A percentile compares a stretch with the other conserved stretches of the same genome.
Conservation (phyloP, 2,113 vertebrate genomes). For the Phasianus colchicus region DNA sequence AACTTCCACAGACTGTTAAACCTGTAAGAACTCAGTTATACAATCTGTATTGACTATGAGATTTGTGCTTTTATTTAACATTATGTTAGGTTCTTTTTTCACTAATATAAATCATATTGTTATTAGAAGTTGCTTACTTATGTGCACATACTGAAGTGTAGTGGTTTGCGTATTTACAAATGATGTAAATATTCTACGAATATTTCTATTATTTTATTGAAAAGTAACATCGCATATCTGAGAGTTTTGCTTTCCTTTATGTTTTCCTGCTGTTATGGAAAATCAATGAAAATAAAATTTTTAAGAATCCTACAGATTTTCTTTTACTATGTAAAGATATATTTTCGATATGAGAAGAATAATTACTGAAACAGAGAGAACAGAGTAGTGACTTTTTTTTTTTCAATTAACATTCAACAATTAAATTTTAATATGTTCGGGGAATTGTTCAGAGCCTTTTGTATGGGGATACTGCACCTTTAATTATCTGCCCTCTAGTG, state of each 20-base stretch:
- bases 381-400: slow-evolving; percentile 76
- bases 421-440: slow-evolving; percentile 87
- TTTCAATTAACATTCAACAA: slow-evolving; percentile 87
- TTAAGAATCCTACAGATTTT: background rate
- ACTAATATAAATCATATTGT: no score
- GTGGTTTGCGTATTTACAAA: background rate
- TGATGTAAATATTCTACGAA: background rate
- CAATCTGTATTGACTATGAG: accelerated
- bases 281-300: background rate
- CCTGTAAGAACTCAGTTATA: background rate
- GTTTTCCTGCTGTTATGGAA: background rate
- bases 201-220: background rate
- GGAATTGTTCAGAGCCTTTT: slow-evolving; percentile 86
- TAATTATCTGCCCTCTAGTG: slow-evolving; percentile 87
- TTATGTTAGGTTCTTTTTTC: background rate
- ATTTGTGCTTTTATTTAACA: background rate
- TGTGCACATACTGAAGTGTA: background rate
- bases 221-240: background rate
- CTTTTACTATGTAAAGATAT: slow-evolving; percentile 39
- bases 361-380: slow-evolving; percentile 79
- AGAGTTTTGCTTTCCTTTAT: background rate
- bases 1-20: background rate
- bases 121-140: background rate
- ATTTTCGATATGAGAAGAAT: slow-evolving; percentile 76
- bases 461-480: slow-evolving; percentile 83